Conservation (phyloP, 2,888 invertebrate genomes). For the Eledone cirrhosa region DNA sequence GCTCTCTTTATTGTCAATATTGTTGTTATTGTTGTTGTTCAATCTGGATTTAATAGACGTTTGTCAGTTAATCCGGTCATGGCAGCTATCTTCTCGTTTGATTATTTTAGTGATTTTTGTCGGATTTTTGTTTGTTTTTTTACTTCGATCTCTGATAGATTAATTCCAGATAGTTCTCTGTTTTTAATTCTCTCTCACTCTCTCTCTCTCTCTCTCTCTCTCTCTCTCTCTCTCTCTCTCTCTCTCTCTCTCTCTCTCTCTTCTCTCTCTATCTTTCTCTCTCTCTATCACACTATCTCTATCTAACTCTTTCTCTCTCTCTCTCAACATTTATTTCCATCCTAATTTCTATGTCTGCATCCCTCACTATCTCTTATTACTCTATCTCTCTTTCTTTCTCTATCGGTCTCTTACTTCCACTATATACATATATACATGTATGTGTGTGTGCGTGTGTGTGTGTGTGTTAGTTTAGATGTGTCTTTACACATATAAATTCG, state of each 20-base stretch:
- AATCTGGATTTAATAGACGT: no score
- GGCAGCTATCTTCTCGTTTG: no score
- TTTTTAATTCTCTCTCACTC: neutral
- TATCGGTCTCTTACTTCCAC: no score
- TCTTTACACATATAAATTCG: neutral
- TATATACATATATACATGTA: neutral
- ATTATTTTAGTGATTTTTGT: no score
- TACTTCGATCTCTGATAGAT: neutral
- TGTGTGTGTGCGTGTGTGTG: neutral
- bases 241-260: neutral
- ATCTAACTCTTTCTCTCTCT: neutral
- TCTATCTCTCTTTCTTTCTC: no score
- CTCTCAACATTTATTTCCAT: no score
- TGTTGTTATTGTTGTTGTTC: no score
- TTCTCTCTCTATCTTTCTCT: neutral
- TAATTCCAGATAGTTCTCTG: neutral
- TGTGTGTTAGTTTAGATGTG: no score
- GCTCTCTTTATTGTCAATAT: no score
- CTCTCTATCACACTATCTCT: neutral
- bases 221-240: neutral
- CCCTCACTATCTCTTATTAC: no score
- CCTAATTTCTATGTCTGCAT: no score
- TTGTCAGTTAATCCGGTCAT: no score
- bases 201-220: neutral
- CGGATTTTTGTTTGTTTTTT: neutral